These are phyloP conservation scores for Batillaria attramentaria DNA, from an alignment of 1,140 invertebrate genomes.

Conservation along the genomic window DNA sequence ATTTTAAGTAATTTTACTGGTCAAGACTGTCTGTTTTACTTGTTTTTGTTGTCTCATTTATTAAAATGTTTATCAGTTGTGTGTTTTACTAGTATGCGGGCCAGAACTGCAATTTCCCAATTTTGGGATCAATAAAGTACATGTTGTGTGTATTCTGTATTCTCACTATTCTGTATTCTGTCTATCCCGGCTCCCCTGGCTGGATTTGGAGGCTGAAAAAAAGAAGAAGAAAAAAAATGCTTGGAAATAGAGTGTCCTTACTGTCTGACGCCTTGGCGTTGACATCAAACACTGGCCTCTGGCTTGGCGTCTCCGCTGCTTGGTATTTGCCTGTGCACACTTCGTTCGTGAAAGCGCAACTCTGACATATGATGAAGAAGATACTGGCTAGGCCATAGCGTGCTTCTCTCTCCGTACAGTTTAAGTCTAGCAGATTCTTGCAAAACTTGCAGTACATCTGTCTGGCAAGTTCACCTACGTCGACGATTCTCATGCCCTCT, in stretches of 20 bases:
- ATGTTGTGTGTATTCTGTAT: too few relatives aligned
- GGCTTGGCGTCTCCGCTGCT: not conserved
- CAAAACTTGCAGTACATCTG: not conserved
- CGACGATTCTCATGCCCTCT: not conserved
- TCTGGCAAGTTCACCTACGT: not conserved
- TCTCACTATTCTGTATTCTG: too few relatives aligned
- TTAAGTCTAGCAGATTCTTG: not conserved
- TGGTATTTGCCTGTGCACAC: not conserved
- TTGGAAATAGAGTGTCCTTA: not conserved
- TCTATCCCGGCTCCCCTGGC: too few relatives aligned
- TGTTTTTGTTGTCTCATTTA: too few relatives aligned
- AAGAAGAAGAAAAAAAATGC: not conserved
- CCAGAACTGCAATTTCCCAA: too few relatives aligned
- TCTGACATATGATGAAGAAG: not conserved
- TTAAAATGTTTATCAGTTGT: too few relatives aligned
- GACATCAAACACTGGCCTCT: not conserved
- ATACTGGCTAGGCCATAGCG: conserved; percentile 1
- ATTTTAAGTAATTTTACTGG: too few relatives aligned
- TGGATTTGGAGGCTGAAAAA: too few relatives aligned
- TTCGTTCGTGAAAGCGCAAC: not conserved
- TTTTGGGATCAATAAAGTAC: too few relatives aligned
- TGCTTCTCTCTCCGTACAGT: not conserved
- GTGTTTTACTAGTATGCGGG: too few relatives aligned
- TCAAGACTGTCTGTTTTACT: too few relatives aligned
- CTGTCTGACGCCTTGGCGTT: not conserved